phyloP scores from a whole-genome alignment of 1,140 invertebrate species.

The Drosophila lini region DNA sequence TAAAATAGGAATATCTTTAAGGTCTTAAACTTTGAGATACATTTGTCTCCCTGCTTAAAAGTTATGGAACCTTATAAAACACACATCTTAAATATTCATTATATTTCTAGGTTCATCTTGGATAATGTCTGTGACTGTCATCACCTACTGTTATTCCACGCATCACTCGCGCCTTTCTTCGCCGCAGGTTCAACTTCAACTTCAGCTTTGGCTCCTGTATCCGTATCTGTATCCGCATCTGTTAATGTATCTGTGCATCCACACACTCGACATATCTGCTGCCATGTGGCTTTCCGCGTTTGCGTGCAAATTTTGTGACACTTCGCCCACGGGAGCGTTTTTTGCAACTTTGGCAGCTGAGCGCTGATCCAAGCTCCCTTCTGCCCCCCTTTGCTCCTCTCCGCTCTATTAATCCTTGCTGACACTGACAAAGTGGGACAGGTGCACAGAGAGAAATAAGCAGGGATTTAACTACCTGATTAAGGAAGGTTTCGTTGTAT shows the following conservation, averaged over 20 bases:
- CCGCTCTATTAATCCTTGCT: conserved; percentile 66
- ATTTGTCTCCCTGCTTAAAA: no score
- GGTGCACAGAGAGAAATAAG: conserved; percentile 29
- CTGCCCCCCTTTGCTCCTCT: conserved; percentile 29
- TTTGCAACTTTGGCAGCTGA: conserved; percentile 48
- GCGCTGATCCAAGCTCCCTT: conserved; percentile 14
- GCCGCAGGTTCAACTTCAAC: conserved; percentile 4
- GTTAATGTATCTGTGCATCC: conserved; percentile 20
- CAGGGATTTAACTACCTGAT: background rate
- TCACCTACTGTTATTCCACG: conserved; percentile 7
- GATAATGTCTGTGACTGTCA: background rate
- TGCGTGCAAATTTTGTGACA: conserved; percentile 77
- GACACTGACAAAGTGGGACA: conserved; percentile 66
- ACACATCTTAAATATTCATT: background rate
- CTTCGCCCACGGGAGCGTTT: conserved; percentile 74
- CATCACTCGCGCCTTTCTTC: conserved; percentile 8
- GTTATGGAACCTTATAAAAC: no score
- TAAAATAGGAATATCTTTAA: background rate
- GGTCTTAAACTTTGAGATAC: background rate
- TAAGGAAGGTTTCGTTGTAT: no score
- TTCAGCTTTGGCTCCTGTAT: conserved; percentile 31
- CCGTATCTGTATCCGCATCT: conserved; percentile 8
- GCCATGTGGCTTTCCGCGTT: conserved; percentile 65
- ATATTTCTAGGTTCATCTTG: no score
- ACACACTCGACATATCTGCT: conserved; percentile 39